Conservation (phyloP, 2,113 vertebrate genomes). For the Cervus canadensis region DNA sequence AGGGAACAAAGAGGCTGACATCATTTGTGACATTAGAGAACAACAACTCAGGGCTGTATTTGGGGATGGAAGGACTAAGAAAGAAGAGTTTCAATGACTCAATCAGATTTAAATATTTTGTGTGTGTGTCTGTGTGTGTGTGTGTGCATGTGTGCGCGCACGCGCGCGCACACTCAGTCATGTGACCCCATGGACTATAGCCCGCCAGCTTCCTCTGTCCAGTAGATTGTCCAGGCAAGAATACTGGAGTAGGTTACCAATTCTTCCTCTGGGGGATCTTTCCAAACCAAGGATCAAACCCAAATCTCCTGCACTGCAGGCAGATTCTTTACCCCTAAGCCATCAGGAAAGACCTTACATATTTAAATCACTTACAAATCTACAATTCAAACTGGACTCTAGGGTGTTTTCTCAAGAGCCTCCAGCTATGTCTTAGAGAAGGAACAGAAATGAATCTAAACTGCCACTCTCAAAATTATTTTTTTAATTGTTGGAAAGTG, state of each 20-base stretch:
- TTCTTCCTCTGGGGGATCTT: background rate
- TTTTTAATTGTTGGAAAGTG: background rate
- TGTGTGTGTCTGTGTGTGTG: background rate
- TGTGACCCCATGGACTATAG: background rate
- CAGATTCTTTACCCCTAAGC: background rate
- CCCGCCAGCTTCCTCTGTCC: background rate
- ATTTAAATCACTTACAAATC: background rate
- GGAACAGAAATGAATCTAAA: background rate
- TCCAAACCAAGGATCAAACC: background rate
- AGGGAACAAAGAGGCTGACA: background rate
- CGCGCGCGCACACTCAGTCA: background rate
- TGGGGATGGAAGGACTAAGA: background rate
- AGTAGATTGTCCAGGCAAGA: background rate
- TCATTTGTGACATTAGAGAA: background rate
- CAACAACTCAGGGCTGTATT: background rate
- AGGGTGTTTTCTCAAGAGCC: background rate
- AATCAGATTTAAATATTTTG: background rate
- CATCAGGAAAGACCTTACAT: background rate
- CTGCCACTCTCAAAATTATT: background rate
- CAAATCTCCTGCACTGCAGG: background rate
- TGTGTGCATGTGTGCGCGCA: fast-evolving
- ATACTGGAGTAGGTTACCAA: background rate
- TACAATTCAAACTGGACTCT: background rate
- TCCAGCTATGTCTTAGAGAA: background rate
- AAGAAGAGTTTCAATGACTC: background rate